Conservation (phyloP, 1,140 invertebrate species). For the Papilio polyxenes region DNA sequence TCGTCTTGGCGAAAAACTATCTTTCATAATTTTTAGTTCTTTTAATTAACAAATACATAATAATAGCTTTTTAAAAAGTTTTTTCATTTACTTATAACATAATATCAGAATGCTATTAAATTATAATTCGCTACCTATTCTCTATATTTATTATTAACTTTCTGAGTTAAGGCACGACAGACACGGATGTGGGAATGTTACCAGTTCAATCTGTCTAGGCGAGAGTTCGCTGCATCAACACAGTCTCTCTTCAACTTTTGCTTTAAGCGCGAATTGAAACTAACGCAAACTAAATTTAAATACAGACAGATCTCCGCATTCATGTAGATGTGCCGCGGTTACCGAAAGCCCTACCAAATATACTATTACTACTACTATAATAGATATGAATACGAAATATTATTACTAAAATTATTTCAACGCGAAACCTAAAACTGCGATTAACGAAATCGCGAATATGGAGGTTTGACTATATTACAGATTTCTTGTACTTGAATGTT, state of each 20-base stretch:
- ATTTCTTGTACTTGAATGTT: constrained; percentile 13
- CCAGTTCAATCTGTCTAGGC: constrained; percentile 53
- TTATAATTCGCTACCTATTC: neutral
- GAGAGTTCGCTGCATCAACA: constrained; percentile 53
- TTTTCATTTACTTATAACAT: too few relatives aligned
- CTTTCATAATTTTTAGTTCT: too few relatives aligned
- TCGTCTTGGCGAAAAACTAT: too few relatives aligned
- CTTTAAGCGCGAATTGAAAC: constrained; percentile 45
- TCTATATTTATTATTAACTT: constrained; percentile 26
- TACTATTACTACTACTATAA: too few relatives aligned
- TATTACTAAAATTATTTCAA: too few relatives aligned
- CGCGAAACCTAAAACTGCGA: too few relatives aligned
- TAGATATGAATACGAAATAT: too few relatives aligned
- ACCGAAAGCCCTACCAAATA: too few relatives aligned
- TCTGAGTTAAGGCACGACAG: constrained; percentile 4
- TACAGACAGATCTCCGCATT: neutral
- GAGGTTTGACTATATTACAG: neutral
- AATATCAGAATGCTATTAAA: neutral
- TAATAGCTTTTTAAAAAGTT: too few relatives aligned
- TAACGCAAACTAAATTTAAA: constrained; percentile 23
- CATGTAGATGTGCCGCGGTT: too few relatives aligned
- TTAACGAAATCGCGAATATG: too few relatives aligned
- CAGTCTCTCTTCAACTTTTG: constrained; percentile 50
- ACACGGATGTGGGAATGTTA: constrained; percentile 46
- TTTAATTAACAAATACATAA: too few relatives aligned